Evolutionary conservation across 2,888 invertebrate genomes (phyloP).

Genomic region (Coremacera marginata): DNA sequence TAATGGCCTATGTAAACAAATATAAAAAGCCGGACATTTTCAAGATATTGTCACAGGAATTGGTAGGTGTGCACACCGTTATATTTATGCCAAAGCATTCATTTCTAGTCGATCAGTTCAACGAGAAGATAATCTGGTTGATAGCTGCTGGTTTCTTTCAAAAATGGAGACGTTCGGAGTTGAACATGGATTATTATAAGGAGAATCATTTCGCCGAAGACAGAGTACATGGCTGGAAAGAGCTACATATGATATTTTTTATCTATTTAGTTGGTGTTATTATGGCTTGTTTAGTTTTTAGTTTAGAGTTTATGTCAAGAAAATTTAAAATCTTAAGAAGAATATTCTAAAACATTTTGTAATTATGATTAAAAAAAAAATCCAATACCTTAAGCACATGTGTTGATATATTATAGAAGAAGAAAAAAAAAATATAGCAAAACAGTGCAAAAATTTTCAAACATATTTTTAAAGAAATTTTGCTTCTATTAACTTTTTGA

Average conservation of each 20-base stretch:
- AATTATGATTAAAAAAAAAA: too few relatives aligned
- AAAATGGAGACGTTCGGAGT: slow-evolving; percentile 32
- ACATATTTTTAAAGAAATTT: too few relatives aligned
- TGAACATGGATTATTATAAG: not conserved
- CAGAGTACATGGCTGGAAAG: slow-evolving; percentile 25
- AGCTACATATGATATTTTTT: slow-evolving; percentile 32
- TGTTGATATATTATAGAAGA: too few relatives aligned
- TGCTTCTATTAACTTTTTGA: too few relatives aligned
- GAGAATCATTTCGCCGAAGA: not conserved
- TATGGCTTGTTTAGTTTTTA: slow-evolving; percentile 32
- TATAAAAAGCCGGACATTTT: slow-evolving; percentile 29
- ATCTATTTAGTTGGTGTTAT: slow-evolving; percentile 26
- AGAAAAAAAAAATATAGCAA: too few relatives aligned
- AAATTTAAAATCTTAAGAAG: not conserved
- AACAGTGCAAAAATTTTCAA: too few relatives aligned
- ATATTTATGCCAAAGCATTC: slow-evolving; percentile 45
- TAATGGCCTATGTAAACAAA: not conserved
- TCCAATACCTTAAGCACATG: too few relatives aligned
- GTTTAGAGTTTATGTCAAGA: slow-evolving; percentile 37
- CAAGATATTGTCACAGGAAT: slow-evolving; percentile 39
- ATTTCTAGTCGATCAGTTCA: slow-evolving; percentile 30
- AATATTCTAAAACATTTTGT: too few relatives aligned
- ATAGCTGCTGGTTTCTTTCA: slow-evolving; percentile 36
- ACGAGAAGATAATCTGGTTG: slow-evolving; percentile 24
- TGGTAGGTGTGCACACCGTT: slow-evolving; percentile 38